Evolutionary conservation across 2,888 invertebrate genomes (phyloP).

Genomic region (Conistra vaccinii): DNA sequence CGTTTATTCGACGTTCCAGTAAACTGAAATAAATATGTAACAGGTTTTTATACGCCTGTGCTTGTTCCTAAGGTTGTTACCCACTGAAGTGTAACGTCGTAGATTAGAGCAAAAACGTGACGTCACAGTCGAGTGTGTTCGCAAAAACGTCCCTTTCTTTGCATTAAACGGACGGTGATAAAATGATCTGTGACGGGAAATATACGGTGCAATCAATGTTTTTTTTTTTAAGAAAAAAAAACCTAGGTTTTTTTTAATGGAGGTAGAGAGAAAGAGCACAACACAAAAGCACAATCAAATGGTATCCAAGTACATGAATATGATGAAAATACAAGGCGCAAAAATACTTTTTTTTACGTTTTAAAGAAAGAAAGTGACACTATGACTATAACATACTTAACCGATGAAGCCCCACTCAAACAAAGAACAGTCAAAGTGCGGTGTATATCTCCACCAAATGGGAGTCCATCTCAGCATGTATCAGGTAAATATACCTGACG

Average conservation of each 20-base stretch:
- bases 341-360: background rate
- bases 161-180: conserved; percentile 15
- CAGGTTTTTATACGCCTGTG: conserved; percentile 42
- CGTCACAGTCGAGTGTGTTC: conserved; percentile 59
- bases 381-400: background rate
- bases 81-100: conserved; percentile 60
- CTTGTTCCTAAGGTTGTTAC: conserved; percentile 50
- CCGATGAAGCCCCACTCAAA: no score
- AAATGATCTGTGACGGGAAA: conserved; percentile 39
- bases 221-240: no score
- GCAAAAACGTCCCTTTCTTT: conserved; percentile 48
- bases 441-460: background rate
- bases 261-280: background rate
- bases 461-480: background rate
- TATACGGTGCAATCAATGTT: background rate
- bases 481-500: background rate
- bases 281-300: background rate
- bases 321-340: background rate
- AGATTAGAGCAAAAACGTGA: conserved; percentile 64
- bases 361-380: background rate
- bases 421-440: background rate
- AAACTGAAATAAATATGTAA: conserved; percentile 48
- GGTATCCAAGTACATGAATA: background rate
- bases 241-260: background rate
- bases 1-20: conserved; percentile 25